These are phyloP conservation scores for Julus scanicus DNA, from an alignment of 2,888 invertebrate species.

Conservation along the genomic window DNA sequence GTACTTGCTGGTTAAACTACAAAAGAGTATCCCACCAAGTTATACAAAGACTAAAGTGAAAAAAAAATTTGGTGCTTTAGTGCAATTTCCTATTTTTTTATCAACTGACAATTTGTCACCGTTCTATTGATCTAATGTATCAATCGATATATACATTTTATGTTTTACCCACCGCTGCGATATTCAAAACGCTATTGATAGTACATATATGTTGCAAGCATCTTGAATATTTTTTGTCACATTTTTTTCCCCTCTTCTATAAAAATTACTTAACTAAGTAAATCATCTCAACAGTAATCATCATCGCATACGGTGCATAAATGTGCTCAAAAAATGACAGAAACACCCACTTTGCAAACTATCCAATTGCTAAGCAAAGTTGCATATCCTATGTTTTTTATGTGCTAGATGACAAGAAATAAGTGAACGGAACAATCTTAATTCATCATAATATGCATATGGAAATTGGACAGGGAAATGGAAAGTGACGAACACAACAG, in stretches of 20 bases:
- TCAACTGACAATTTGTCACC: neutral
- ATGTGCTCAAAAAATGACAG: neutral
- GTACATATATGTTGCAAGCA: neutral
- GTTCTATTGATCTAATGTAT: neutral
- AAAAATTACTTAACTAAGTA: constrained; percentile 41
- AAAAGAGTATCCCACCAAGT: no score
- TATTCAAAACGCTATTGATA: neutral
- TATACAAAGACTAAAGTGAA: no score
- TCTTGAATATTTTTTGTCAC: constrained; percentile 12
- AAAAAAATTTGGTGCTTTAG: neutral
- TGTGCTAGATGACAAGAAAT: neutral
- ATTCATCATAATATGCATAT: constrained; percentile 10
- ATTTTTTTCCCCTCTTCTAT: neutral
- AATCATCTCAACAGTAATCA: constrained; percentile 3
- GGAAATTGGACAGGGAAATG: neutral
- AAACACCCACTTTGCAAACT: constrained; percentile 39
- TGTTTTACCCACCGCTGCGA: neutral
- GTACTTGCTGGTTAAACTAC: neutral
- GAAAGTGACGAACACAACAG: constrained; percentile 1
- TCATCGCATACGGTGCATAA: neutral
- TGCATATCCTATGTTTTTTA: neutral
- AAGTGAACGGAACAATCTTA: constrained; percentile 40
- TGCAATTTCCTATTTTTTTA: neutral
- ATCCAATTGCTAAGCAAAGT: constrained; percentile 15
- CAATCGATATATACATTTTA: neutral